Percentiles rank a stretch among this genome's conserved stretches.
These are phyloP conservation scores for Flexamia atlantica DNA, from an alignment of 2,888 invertebrate genomes.

Conservation along the genomic window DNA sequence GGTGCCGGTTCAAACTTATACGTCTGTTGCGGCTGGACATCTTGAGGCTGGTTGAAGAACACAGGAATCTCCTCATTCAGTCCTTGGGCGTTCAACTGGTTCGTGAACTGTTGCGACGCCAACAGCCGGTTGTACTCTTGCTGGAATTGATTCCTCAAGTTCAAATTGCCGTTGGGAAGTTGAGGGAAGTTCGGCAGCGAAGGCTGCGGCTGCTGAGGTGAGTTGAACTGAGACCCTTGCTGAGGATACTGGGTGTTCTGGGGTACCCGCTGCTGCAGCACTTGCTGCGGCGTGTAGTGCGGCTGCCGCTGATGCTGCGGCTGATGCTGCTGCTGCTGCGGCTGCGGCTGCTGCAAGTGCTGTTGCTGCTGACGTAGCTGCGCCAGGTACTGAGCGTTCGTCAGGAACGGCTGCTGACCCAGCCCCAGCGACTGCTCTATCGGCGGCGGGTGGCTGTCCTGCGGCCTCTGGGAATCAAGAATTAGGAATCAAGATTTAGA, in stretches of 20 bases:
- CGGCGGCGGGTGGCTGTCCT: constrained; percentile 62
- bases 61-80: constrained; percentile 47
- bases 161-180: constrained; percentile 7
- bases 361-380: constrained; percentile 59
- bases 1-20: constrained; percentile 50
- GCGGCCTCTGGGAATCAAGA: not conserved
- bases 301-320: constrained; percentile 5
- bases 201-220: not conserved
- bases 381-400: constrained; percentile 50
- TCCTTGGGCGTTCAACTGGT: constrained; percentile 29
- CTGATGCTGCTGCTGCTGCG: constrained; percentile 70
- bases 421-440: constrained; percentile 70
- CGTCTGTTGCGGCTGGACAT: constrained; percentile 25
- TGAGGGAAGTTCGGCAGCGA: not conserved
- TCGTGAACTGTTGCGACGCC: constrained; percentile 35
- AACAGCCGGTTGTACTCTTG: constrained; percentile 45
- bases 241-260: constrained; percentile 28
- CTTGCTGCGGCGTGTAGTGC: constrained; percentile 56
- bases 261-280: constrained; percentile 27
- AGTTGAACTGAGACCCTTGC: not conserved
- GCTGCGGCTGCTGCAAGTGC: constrained; percentile 72
- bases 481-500: too few species aligned
- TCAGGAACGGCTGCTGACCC: constrained; percentile 60
- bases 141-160: constrained; percentile 49
- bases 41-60: constrained; percentile 7